Base-by-base conservation (phyloP, 2,888 invertebrate species). In the Pterobdella sp. region DNA sequence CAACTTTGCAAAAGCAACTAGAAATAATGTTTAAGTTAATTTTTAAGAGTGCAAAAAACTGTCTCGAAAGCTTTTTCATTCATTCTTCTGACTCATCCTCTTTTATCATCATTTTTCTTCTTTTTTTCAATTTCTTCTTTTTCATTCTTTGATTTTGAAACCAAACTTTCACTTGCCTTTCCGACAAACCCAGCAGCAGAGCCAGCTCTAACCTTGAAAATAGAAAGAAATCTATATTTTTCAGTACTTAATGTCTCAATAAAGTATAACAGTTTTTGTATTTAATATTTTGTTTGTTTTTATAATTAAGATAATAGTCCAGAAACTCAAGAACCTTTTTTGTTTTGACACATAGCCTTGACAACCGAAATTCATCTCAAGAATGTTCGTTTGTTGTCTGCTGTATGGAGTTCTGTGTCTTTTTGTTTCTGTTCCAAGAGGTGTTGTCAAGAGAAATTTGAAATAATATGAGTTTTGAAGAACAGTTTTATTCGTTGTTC, bases 111-210 rank as follows among this genome's bases (percentile, higher is more conserved):
- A 56, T 4, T 26, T 56, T 56, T 3, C 18, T 56, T 3, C 60
- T 7, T 18, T 26, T 22, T 56, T n/a, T 56, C 14, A 56, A n/a
- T 22, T 56, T 56, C 26, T 56, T 56, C 60, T 56, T 56, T 26
- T 56, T 56, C 60, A 56, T 56, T 56, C 60, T 56, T 22, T 26
- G 18, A 26, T 56, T 56, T n/a, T 56, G 60, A n/a, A 56, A 56
- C 60, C 60, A 56, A 22, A 56, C 60, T 26, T 56, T 56, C 60
- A 56, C 60, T 22, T 56, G 60, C n/a, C 60, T 7, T 22, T 56
- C 60, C 4, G 60, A 18, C 60, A 56, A 26, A 3, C 3, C n/a
- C 60, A 56, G 60, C 4, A 56, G n/a, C 4, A 4, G 26, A 56
- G 60, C 60, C 60, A 56, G n/a, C 26, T 56, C 60, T 22, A 56